These are phyloP conservation scores for Drosophila elegans DNA, from an alignment of 1,140 invertebrate genomes.

Conservation along the genomic window DNA sequence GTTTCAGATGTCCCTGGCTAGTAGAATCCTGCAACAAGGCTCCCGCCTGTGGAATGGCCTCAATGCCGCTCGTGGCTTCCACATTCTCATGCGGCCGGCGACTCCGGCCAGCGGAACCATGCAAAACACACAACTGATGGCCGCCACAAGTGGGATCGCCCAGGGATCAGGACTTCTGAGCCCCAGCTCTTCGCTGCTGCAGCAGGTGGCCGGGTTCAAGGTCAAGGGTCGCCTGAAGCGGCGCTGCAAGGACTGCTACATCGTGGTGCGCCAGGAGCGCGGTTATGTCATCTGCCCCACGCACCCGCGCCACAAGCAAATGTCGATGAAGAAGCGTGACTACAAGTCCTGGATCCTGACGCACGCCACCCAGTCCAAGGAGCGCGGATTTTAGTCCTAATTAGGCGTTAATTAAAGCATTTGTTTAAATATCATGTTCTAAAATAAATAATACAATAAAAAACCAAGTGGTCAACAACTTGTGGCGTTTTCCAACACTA, in stretches of 20 bases:
- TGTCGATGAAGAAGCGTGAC: conserved; percentile 88
- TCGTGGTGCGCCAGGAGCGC: conserved; percentile 88
- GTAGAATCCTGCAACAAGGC: conserved; percentile 52
- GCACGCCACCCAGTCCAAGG: conserved; percentile 88
- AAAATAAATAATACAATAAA: conserved; percentile 9
- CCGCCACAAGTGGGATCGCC: neutral
- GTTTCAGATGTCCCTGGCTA: conserved; percentile 60
- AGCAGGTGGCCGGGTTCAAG: conserved; percentile 81
- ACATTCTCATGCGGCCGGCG: conserved; percentile 49
- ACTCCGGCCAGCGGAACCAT: conserved; percentile 1
- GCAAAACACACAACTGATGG: conserved; percentile 19
- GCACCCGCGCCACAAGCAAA: conserved; percentile 92
- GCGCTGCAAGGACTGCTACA: conserved; percentile 91
- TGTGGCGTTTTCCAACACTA: neutral
- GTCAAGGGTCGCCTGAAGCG: conserved; percentile 87
- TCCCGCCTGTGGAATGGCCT: conserved; percentile 53
- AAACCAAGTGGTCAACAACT: neutral
- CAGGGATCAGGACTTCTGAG: conserved; percentile 32
- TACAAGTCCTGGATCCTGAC: conserved; percentile 90
- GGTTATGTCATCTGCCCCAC: conserved; percentile 90
- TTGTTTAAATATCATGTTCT: conserved; percentile 19
- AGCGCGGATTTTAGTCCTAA: conserved; percentile 86
- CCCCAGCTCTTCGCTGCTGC: conserved; percentile 56
- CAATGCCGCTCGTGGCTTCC: conserved; percentile 51
- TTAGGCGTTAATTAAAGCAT: conserved; percentile 7